Conservation (phyloP, 2,797 vertebrate species). For the Sebastes elongatus region DNA sequence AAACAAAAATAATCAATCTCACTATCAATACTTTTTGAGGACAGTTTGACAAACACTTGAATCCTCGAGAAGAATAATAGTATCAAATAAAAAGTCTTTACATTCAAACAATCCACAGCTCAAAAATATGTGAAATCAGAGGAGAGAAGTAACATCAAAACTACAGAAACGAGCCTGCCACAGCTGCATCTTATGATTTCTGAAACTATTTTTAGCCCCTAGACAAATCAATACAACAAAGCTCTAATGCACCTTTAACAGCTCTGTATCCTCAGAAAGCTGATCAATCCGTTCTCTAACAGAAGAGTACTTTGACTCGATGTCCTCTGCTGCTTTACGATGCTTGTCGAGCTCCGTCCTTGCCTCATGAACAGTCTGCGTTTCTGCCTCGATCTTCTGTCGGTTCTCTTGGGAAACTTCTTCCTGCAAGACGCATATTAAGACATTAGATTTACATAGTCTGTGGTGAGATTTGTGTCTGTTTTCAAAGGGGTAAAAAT, state of each 20-base stretch:
- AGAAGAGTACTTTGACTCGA: slow-evolving; percentile 26
- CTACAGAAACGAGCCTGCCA: not conserved
- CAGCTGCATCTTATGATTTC: not conserved
- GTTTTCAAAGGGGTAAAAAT: not conserved
- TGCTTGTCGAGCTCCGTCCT: slow-evolving; percentile 40
- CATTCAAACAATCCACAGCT: not conserved
- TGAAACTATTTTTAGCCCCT: not conserved
- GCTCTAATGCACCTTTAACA: slow-evolving; percentile 32
- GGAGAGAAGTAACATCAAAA: not conserved
- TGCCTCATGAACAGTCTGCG: slow-evolving; percentile 24
- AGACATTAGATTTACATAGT: not conserved
- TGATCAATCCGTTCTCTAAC: slow-evolving; percentile 45
- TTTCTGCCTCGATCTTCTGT: slow-evolving; percentile 44
- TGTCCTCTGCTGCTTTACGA: not conserved
- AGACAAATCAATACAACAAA: not conserved
- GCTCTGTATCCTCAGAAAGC: slow-evolving; percentile 52
- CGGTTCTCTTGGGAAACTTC: slow-evolving; percentile 49
- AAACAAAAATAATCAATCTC: not conserved
- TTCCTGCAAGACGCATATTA: slow-evolving; percentile 30
- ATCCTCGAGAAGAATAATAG: not conserved
- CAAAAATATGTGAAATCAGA: not conserved
- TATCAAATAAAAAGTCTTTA: not conserved
- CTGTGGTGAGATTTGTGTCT: not conserved
- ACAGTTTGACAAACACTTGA: not conserved
- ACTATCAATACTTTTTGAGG: not conserved